Conservation (phyloP, 2,113 vertebrate genomes). For the Donacobius atricapilla region DNA sequence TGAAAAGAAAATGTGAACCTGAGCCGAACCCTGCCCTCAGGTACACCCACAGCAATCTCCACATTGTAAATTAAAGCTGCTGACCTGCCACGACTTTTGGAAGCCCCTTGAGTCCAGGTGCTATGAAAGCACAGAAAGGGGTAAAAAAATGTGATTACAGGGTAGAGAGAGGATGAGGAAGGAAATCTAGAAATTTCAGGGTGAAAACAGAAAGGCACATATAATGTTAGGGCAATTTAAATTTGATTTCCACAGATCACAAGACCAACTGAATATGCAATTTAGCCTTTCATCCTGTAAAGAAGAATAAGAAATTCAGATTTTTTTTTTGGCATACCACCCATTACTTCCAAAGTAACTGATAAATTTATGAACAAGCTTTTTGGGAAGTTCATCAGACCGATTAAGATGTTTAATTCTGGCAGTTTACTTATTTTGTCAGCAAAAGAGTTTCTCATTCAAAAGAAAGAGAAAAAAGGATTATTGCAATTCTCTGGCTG, state of each 20-base stretch:
- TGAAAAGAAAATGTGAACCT: neutral
- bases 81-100: neutral
- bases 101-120: neutral
- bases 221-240: neutral
- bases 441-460: neutral
- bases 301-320: neutral
- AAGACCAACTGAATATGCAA: neutral
- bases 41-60: neutral
- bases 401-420: neutral
- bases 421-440: neutral
- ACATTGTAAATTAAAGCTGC: neutral
- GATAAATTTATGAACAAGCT: neutral
- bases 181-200: neutral
- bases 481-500: neutral
- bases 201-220: neutral
- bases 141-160: neutral
- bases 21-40: neutral
- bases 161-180: neutral
- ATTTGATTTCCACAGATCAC: neutral
- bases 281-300: neutral
- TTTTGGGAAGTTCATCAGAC: neutral
- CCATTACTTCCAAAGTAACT: neutral
- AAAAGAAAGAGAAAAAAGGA: neutral
- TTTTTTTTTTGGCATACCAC: neutral
- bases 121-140: neutral